Base-by-base conservation (phyloP, 2,113 vertebrate genomes). In the Corythoichthys intestinalis region DNA sequence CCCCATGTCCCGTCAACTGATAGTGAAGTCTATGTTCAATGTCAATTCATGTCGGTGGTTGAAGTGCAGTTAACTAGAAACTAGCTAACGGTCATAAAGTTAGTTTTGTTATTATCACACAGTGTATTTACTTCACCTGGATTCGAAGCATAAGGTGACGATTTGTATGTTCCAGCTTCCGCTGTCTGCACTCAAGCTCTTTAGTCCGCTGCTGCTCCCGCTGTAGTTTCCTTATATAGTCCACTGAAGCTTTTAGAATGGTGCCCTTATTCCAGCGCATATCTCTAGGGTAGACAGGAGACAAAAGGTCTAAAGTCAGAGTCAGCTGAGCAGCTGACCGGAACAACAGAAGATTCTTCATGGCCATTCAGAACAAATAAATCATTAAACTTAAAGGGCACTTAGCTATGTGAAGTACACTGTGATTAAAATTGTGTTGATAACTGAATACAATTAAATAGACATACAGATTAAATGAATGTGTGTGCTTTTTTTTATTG, bases 181-280 rank as follows among this genome's bases (percentile, higher is more conserved):
- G 93, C 84, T 98, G 96, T n/a, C 92, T 86, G 77, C 88, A 92
- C 77, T 97, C 95, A 7, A 96, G 86, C 68, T 98, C 95, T 58
- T 94, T 96, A 28, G 95, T 93, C 53, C 95, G 92, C 44, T 97
- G 96, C 69, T 96, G 97, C 3, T 98, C 97, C 73, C 95, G 73
- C 59, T 99, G 96, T 52, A 98, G 88, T 77, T 94, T 96, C 8
- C 94, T 93, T 85, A 98, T 98, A 53, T 97, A 98, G 88, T 98
- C 96, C 73, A 98, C 96, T 0, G 96, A 98, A 0, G 95, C 96
- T 78, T 98, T 98, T 49, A 98, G 88, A 86, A 98, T 97, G 67
- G 95, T 98, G 54, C 96, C 96, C 82, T 98, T 98, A 87, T 98
- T 98, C 96, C 94, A 97, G 77, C 96, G 95, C 93, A 95, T 94